phyloP scores from a whole-genome alignment of 2,888 invertebrate species.

The Teinopalpus imperialis region DNA sequence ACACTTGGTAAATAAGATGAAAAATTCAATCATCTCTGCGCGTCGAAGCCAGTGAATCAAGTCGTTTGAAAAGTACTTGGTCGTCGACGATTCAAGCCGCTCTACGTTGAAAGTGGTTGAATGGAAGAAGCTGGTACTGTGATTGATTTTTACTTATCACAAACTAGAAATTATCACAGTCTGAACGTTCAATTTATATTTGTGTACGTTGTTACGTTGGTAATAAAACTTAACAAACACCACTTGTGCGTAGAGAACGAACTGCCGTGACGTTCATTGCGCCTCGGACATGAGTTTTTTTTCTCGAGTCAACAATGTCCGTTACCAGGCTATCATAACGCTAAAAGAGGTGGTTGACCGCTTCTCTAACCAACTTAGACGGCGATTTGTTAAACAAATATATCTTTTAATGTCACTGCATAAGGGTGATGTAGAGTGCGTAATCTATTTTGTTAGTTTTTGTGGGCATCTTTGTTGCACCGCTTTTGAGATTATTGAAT shows the following conservation, averaged over 20 bases:
- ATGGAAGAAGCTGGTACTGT: too few relatives aligned
- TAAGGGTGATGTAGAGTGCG: constrained; percentile 20
- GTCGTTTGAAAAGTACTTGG: too few relatives aligned
- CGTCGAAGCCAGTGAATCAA: too few relatives aligned
- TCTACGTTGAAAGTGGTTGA: too few relatives aligned
- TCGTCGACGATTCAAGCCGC: too few relatives aligned
- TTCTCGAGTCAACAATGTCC: constrained; percentile 47
- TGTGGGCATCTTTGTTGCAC: not conserved
- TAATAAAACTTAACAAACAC: too few relatives aligned
- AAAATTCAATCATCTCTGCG: too few relatives aligned
- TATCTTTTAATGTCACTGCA: constrained; percentile 23
- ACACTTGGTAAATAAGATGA: too few relatives aligned
- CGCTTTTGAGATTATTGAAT: constrained; percentile 20
- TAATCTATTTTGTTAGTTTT: constrained; percentile 11
- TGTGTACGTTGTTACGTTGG: too few relatives aligned
- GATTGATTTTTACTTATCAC: too few relatives aligned
- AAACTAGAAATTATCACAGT: too few relatives aligned
- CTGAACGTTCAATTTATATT: too few relatives aligned
- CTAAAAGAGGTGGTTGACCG: constrained; percentile 62
- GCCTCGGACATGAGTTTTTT: constrained; percentile 42
- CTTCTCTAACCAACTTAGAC: constrained; percentile 31
- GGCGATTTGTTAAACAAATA: constrained; percentile 24
- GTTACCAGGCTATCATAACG: constrained; percentile 61
- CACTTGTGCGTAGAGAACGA: constrained; percentile 20
- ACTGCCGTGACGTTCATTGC: constrained; percentile 23